phyloP scores from a whole-genome alignment of 2,888 invertebrate genomes.

The Mythimna impura region DNA sequence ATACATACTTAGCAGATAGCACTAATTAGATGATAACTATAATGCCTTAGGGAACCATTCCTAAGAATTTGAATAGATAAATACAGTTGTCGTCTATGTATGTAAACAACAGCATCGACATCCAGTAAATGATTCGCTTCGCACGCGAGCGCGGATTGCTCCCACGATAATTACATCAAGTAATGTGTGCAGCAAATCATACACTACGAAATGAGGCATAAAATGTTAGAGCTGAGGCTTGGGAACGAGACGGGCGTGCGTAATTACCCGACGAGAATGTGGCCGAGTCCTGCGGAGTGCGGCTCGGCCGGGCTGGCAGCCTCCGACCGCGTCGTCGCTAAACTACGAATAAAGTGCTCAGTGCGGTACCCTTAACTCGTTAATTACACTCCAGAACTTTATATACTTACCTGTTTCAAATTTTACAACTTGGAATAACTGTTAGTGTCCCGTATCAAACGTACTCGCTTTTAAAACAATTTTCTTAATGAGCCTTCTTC shows the following conservation, averaged over 20 bases:
- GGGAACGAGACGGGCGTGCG: slow-evolving; percentile 86
- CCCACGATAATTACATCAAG: slow-evolving; percentile 87
- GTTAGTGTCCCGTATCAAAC: slow-evolving; percentile 60
- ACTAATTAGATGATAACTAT: slow-evolving; percentile 24
- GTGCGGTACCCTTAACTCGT: slow-evolving; percentile 83
- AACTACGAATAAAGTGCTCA: slow-evolving; percentile 86
- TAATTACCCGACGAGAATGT: slow-evolving; percentile 89
- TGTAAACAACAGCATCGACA: slow-evolving; percentile 72
- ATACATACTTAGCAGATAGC: neutral
- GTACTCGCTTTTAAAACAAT: slow-evolving; percentile 65
- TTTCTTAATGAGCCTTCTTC: slow-evolving; percentile 75
- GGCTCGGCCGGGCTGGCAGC: slow-evolving; percentile 79
- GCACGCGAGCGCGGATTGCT: slow-evolving; percentile 78
- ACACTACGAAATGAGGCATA: slow-evolving; percentile 87
- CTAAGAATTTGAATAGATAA: slow-evolving; percentile 23
- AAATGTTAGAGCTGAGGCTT: slow-evolving; percentile 86
- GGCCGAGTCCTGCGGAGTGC: slow-evolving; percentile 83
- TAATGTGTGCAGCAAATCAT: slow-evolving; percentile 87
- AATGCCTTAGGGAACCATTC: slow-evolving; percentile 15
- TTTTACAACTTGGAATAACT: slow-evolving; percentile 67
- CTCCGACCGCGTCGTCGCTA: slow-evolving; percentile 76
- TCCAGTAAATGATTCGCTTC: slow-evolving; percentile 75
- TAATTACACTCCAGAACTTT: slow-evolving; percentile 84
- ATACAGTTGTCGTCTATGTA: slow-evolving; percentile 42
- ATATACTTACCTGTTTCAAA: slow-evolving; percentile 77